phyloP scores from a whole-genome alignment of 2,113 vertebrate genomes.

The Sisor rabdophorus region DNA sequence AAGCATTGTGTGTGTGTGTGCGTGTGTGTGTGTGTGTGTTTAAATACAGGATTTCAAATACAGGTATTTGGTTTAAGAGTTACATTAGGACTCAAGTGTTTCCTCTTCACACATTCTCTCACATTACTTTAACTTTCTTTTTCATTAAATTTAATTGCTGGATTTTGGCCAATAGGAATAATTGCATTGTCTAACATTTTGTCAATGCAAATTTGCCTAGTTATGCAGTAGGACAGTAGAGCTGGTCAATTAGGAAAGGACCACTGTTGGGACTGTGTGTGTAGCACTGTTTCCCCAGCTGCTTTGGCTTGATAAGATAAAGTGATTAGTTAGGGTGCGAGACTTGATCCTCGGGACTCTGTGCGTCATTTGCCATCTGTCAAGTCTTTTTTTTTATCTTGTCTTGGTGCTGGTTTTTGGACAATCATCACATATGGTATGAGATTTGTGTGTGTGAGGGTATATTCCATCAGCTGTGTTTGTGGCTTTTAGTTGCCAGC shows the following conservation, averaged over 20 bases:
- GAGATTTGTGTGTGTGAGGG: slow-evolving; percentile 20
- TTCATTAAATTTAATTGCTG: slow-evolving; percentile 55
- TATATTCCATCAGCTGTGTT: not conserved
- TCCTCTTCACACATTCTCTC: slow-evolving; percentile 1
- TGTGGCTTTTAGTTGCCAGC: slow-evolving; percentile 35
- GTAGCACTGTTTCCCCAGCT: slow-evolving; percentile 40
- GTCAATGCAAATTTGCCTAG: not conserved
- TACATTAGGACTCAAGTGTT: not conserved
- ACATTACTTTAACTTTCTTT: slow-evolving; percentile 12
- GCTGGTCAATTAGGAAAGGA: not conserved
- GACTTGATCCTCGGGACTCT: not conserved
- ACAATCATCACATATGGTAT: not conserved
- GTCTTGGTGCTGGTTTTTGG: not conserved
- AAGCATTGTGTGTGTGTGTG: slow-evolving; percentile 14
- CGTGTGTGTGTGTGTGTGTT: slow-evolving; percentile 5
- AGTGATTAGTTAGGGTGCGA: slow-evolving; percentile 32
- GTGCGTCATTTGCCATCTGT: slow-evolving; percentile 22
- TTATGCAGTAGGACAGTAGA: not conserved
- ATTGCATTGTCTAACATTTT: not conserved
- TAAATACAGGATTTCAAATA: not conserved
- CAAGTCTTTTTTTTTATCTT: slow-evolving; percentile 2
- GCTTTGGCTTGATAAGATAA: slow-evolving; percentile 43
- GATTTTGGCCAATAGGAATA: slow-evolving; percentile 42
- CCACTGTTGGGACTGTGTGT: not conserved
- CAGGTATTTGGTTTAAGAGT: not conserved